Base-by-base conservation (phyloP, 2,888 invertebrate species). In the Laothoe populi region DNA sequence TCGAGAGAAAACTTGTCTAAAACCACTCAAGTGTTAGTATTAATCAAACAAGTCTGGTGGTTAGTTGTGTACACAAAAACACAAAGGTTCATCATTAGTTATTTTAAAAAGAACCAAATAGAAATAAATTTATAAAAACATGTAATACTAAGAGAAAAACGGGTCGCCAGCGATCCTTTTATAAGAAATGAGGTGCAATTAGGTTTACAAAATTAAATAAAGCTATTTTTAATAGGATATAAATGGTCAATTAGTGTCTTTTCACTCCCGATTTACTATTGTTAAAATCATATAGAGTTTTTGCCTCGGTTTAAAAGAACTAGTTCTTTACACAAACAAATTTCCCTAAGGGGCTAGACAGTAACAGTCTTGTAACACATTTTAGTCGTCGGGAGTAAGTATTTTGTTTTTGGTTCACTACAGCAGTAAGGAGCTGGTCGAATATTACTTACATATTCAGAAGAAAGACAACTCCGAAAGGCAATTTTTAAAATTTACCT, bases 401-500 rank as follows among this genome's bases (percentile, higher is more conserved):
- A 63, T 57, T 63, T 60, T 66, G 61, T 49, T 60, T 63, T 40
- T 59, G 64, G 57, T 61, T 59, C 35, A 31, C 53, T 65, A 65
- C 61, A 68, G 73, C 78, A 79, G 78, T 78, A 75, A 81, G 83
- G 83, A 82, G 81, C 83, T 81, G 84, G 83, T 84, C 86, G 89
- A 90, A 90, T 88, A 88, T 87, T 80, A 82, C 76, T 87, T 80
- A 82, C 75, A 90, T 88, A 89, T 87, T 89, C 84, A 86, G 88
- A 88, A 86, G 86, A 86, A 88, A 86, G 86, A 87, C 86, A 88
- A 90, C 86, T 87, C 79, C 81, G 81, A 90, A 90, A 89, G 90
- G 90, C 88, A 87, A 88, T 89, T 91, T 88, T 85, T 84, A 84
- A 89, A 91, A 88, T 89, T 80, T 87, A 90, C 90, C 90, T 90